phyloP scores from a whole-genome alignment of 1,140 invertebrate genomes.

The Amyelois transitella region DNA sequence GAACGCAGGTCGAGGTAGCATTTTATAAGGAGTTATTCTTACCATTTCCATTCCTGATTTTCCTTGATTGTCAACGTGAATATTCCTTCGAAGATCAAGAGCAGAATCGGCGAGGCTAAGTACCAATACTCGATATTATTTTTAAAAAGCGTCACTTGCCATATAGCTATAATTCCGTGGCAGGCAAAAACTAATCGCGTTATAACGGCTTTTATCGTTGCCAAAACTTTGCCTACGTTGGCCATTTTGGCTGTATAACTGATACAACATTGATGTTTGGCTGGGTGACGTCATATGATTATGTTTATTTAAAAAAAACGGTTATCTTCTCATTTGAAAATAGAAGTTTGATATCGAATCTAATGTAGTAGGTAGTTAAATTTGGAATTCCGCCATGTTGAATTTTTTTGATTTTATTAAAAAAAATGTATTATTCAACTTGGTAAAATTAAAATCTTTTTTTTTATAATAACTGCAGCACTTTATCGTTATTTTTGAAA shows the following conservation, averaged over 20 bases:
- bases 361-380: too few relatives aligned
- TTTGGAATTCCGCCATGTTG: too few relatives aligned
- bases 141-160: constrained; percentile 86
- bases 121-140: constrained; percentile 84
- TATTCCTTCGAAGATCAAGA: constrained; percentile 86
- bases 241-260: constrained; percentile 40
- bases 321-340: background rate
- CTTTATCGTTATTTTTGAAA: background rate
- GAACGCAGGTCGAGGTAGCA: too few relatives aligned
- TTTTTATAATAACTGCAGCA: background rate
- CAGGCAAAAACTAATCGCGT: constrained; percentile 86
- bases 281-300: background rate
- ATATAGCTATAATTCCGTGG: constrained; percentile 86
- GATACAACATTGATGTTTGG: background rate
- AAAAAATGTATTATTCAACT: too few relatives aligned
- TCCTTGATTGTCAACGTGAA: constrained; percentile 89
- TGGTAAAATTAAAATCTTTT: too few relatives aligned
- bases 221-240: constrained; percentile 82
- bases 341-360: background rate
- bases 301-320: background rate
- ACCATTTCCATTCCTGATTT: constrained; percentile 92
- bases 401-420: too few relatives aligned
- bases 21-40: too few relatives aligned
- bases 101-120: constrained; percentile 81
- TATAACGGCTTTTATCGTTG: constrained; percentile 86